Evolutionary conservation across 1,140 invertebrate species (phyloP).

Genomic region (Gonatopus flavifemur): DNA sequence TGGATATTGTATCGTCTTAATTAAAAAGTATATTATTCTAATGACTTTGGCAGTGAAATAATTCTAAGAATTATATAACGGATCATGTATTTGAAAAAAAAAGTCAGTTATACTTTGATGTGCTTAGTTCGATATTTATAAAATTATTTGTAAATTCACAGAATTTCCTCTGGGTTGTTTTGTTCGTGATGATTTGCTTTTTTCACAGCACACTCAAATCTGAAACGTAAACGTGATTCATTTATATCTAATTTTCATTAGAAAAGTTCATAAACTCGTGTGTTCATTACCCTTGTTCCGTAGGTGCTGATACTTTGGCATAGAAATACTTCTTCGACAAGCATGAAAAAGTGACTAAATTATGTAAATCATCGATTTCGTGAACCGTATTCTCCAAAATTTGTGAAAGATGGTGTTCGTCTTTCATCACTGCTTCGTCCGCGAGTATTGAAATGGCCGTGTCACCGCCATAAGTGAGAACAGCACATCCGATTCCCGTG

Average conservation of each 20-base stretch:
- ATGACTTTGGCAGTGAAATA: no score
- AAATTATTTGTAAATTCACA: no score
- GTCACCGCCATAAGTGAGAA: slow-evolving; percentile 44
- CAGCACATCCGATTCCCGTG: slow-evolving; percentile 39
- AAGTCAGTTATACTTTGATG: no score
- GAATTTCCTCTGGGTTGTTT: no score
- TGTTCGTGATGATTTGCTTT: no score
- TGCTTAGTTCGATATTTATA: no score
- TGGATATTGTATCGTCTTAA: no score
- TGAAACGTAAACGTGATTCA: not conserved
- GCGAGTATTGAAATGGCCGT: slow-evolving; percentile 39
- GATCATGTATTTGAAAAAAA: no score
- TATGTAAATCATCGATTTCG: slow-evolving; percentile 33
- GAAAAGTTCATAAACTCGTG: not conserved
- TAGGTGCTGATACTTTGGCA: slow-evolving; percentile 18
- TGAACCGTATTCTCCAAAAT: slow-evolving; percentile 32
- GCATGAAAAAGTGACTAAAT: slow-evolving; percentile 23
- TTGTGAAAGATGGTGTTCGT: slow-evolving; percentile 20
- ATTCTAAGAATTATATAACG: no score
- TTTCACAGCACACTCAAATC: no score
- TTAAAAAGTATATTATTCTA: no score
- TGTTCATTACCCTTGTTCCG: slow-evolving; percentile 16
- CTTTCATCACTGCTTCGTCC: slow-evolving; percentile 36
- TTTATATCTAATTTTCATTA: not conserved
- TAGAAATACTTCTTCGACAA: slow-evolving; percentile 15